Base-by-base conservation (phyloP, 2,113 vertebrate species). In the Halichoeres trimaculatus region DNA sequence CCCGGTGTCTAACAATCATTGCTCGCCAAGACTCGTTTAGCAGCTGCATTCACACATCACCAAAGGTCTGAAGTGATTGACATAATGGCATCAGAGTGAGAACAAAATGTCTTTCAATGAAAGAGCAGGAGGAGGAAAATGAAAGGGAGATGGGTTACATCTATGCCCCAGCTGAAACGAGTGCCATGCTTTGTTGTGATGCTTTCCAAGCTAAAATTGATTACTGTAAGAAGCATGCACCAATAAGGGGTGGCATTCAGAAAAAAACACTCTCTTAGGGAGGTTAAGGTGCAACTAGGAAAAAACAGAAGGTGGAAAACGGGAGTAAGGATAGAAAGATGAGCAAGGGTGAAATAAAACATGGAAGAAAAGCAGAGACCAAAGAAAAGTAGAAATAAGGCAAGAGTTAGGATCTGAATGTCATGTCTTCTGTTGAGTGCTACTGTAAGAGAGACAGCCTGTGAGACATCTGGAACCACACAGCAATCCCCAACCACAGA, bases 61-160 rank as follows among this genome's bases (percentile, higher is more conserved):
- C 88, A 85, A 87, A 78, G 64, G 85, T 84, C 88, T 84, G 74
- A 65, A 51, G 80, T 93, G 92, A 92, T 88, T 91, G 92, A 91
- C 91, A 93, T 88, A 90, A 91, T 91, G 88, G 85, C 88, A 84
- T 90, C 81, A 85, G 88, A 89, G 90, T 80, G 90, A 92, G 90
- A 93, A 93, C 91, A 92, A 93, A 94, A 93, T 93, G 90, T 93
- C 91, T 91, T 80, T 85, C 83, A 83, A 83, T 85, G 80, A 85
- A 80, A 78, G 73, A 85, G 77, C 85, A 70, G 80, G 72, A 78
- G 80, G 74, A 81, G 81, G 74, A 10, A 20, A 79, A 73, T 80
- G 82, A 80, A 74, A 89, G 84, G 78, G 86, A 68, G 90, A 82
- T 87, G 89, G 87, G 91, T 89, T 88, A 84, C 78, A 79, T 76